phyloP scores from a whole-genome alignment of 2,888 invertebrate genomes.

The Oeneis ivallda region DNA sequence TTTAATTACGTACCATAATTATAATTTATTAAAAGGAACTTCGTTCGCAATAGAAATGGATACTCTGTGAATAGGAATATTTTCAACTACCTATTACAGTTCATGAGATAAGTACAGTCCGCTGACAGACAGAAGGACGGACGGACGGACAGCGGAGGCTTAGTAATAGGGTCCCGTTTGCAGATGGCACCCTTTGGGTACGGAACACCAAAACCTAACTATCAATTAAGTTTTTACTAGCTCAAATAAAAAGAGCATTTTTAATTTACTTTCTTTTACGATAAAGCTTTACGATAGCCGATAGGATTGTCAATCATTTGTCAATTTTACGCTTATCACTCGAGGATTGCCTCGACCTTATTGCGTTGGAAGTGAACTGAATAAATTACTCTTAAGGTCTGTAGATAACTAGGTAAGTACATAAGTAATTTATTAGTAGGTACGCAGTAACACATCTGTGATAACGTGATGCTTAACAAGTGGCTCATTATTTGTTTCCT shows the following conservation, averaged over 20 bases:
- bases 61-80: too few species aligned
- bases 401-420: background rate
- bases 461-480: background rate
- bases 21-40: too few species aligned
- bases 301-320: background rate
- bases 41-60: too few species aligned
- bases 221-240: background rate
- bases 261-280: background rate
- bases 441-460: background rate
- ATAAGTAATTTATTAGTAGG: constrained; percentile 1
- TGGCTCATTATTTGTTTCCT: background rate
- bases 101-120: too few species aligned
- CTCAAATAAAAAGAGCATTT: background rate
- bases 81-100: too few species aligned
- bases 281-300: background rate
- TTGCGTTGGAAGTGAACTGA: constrained; percentile 13
- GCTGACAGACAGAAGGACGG: too few species aligned
- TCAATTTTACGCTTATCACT: constrained; percentile 29
- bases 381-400: constrained; percentile 16
- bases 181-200: too few species aligned
- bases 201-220: too few species aligned
- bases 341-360: constrained; percentile 23
- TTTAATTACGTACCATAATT: too few species aligned
- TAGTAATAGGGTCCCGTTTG: too few species aligned
- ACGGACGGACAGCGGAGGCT: too few species aligned